Conservation (phyloP, 2,888 invertebrate species). For the Diaperis boleti region DNA sequence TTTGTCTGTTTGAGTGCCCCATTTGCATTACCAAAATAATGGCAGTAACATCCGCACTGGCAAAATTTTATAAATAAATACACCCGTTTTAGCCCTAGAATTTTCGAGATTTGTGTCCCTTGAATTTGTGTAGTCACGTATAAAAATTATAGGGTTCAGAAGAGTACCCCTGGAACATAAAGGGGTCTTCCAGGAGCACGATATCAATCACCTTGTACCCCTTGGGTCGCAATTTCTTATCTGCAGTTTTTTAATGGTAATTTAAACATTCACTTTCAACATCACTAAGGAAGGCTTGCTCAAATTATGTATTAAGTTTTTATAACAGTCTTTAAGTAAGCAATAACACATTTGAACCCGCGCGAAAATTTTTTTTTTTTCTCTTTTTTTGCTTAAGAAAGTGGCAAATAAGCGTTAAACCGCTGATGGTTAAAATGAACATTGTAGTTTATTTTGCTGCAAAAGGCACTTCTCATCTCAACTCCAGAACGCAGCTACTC, state of each 20-base stretch:
- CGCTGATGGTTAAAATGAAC: too few relatives aligned
- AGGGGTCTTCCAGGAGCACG: constrained; percentile 31
- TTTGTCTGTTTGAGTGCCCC: neutral
- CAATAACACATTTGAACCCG: too few relatives aligned
- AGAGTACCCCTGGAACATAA: constrained; percentile 22
- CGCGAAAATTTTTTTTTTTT: too few relatives aligned
- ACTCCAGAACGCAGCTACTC: too few relatives aligned
- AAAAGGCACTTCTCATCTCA: too few relatives aligned
- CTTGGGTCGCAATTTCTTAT: constrained; percentile 2
- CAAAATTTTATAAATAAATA: constrained; percentile 13
- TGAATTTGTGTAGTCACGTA: neutral
- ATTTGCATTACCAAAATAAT: constrained; percentile 41
- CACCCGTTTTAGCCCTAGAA: constrained; percentile 19
- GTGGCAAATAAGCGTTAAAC: too few relatives aligned
- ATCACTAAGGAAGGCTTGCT: too few relatives aligned
- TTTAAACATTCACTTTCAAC: too few relatives aligned
- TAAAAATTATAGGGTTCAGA: constrained; percentile 22
- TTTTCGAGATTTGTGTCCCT: constrained; percentile 23
- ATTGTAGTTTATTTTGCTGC: too few relatives aligned
- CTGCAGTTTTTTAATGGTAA: neutral
- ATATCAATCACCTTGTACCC: constrained; percentile 36
- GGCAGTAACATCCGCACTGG: constrained; percentile 28
- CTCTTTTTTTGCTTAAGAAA: too few relatives aligned
- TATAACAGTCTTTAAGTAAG: too few relatives aligned
- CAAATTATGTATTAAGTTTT: too few relatives aligned